Conservation (phyloP, 2,888 invertebrate species). For the Drosophila melanosoma region DNA sequence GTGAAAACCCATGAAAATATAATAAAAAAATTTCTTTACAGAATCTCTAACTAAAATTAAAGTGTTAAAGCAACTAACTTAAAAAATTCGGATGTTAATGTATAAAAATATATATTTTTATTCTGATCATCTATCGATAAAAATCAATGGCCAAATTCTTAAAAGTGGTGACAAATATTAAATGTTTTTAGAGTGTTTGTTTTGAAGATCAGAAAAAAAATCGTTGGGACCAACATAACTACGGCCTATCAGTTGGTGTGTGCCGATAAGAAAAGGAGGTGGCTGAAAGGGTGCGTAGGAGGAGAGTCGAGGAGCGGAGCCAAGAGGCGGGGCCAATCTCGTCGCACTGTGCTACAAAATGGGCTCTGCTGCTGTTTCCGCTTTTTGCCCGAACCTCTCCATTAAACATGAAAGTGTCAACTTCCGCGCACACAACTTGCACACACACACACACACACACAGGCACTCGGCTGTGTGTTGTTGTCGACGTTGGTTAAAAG, state of each 20-base stretch:
- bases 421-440: constrained; percentile 54
- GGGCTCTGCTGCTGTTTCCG: constrained; percentile 45
- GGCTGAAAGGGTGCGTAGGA: neutral
- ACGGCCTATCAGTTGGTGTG: too few species aligned
- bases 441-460: constrained; percentile 11
- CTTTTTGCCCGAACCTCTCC: constrained; percentile 56
- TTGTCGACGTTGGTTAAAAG: constrained; percentile 66
- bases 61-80: neutral
- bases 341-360: neutral
- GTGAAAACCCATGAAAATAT: neutral
- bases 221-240: too few species aligned
- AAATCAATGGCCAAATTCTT: neutral
- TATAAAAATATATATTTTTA: neutral
- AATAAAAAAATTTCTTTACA: neutral
- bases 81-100: neutral
- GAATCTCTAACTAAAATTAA: neutral
- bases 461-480: constrained; percentile 33
- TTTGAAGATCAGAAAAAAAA: neutral
- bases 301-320: neutral
- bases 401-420: constrained; percentile 68
- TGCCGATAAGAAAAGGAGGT: neutral
- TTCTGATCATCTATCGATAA: neutral
- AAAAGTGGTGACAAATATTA: neutral
- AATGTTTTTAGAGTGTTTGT: neutral
- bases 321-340: neutral